These are phyloP conservation scores for Periophthalmus modestus DNA, from an alignment of 2,113 vertebrate species.

Conservation along the genomic window DNA sequence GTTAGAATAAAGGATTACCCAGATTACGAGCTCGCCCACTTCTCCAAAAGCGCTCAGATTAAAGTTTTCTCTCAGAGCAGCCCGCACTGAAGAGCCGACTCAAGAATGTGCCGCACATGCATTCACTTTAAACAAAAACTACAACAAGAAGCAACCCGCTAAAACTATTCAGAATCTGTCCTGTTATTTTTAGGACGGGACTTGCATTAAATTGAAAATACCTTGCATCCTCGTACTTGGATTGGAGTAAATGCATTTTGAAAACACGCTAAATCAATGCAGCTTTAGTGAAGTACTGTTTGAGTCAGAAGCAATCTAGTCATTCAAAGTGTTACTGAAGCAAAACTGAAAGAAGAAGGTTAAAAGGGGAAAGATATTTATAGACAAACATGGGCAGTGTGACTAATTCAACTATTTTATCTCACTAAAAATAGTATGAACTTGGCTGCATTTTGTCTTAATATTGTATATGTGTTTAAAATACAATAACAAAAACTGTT, in stretches of 20 bases:
- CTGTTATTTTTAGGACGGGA: not conserved
- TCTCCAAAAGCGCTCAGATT: constrained; percentile 30
- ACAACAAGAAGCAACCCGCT: not conserved
- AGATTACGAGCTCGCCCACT: constrained; percentile 33
- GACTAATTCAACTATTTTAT: not conserved
- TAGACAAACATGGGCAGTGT: not conserved
- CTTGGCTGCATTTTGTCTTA: not conserved
- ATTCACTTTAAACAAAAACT: not conserved
- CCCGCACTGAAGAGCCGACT: constrained; percentile 1
- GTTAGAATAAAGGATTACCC: constrained; percentile 59
- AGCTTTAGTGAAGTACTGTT: not conserved
- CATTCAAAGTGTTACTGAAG: not conserved
- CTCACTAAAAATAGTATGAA: not conserved
- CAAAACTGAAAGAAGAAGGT: constrained; percentile 11
- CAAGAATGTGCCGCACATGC: constrained; percentile 1
- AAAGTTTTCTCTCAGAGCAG: constrained; percentile 8
- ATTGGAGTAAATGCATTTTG: no score
- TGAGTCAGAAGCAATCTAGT: not conserved
- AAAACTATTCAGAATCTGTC: not conserved
- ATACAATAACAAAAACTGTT: no score
- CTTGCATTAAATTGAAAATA: not conserved
- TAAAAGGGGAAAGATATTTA: constrained; percentile 4
- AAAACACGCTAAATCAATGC: not conserved
- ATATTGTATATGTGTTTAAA: no score
- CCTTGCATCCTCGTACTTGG: not conserved